phyloP scores from a whole-genome alignment of 2,888 invertebrate genomes.

The Andricus quercusramuli region DNA sequence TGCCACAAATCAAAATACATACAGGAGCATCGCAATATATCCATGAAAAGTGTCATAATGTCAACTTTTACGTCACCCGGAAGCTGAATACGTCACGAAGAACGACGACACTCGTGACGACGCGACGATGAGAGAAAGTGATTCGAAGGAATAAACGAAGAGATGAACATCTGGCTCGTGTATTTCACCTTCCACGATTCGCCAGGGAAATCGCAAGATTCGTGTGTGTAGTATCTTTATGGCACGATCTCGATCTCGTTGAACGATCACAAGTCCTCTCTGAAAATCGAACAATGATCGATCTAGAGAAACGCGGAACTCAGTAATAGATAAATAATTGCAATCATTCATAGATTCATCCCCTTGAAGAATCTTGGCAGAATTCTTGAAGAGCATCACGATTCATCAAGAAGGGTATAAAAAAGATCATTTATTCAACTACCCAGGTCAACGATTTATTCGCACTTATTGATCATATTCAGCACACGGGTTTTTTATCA shows the following conservation, averaged over 20 bases:
- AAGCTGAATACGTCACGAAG: conserved; percentile 60
- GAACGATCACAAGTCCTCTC: conserved; percentile 49
- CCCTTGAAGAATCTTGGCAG: not conserved
- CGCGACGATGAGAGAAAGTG: conserved; percentile 66
- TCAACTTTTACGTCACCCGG: conserved; percentile 64
- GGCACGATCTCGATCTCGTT: conserved; percentile 44
- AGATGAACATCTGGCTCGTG: conserved; percentile 55
- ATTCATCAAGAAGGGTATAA: not conserved
- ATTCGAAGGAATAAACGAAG: conserved; percentile 58
- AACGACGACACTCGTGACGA: conserved; percentile 56
- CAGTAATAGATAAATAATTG: conserved; percentile 51
- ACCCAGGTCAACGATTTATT: conserved; percentile 9
- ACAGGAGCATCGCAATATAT: not conserved
- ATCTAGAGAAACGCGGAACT: conserved; percentile 60
- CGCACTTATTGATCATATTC: conserved; percentile 7
- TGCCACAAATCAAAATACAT: not conserved
- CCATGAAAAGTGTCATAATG: conserved; percentile 48
- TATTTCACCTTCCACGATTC: conserved; percentile 50
- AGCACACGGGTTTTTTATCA: not conserved
- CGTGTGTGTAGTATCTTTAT: conserved; percentile 42
- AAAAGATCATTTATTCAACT: conserved; percentile 18
- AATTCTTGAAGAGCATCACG: conserved; percentile 5
- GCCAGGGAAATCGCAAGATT: conserved; percentile 53
- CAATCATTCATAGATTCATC: conserved; percentile 18
- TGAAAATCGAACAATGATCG: conserved; percentile 55